phyloP scores from a whole-genome alignment of 2,113 vertebrate species.

The Mustela nigripes region DNA sequence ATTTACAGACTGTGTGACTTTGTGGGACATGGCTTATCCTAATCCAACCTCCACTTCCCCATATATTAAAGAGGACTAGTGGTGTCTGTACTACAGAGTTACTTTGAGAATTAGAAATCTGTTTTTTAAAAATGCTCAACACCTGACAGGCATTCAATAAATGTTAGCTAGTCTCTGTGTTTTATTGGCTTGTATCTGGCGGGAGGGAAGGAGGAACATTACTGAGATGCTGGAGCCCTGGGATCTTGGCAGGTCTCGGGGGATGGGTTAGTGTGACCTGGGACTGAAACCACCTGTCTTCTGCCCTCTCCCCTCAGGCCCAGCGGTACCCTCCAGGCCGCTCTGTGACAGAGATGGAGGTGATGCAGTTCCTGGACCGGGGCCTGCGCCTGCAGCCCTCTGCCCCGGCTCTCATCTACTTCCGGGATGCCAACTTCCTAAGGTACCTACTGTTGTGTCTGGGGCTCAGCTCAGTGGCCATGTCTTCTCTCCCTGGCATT shows the following conservation, averaged over 20 bases:
- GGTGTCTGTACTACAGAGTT: not conserved
- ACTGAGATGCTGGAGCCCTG: not conserved
- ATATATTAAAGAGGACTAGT: not conserved
- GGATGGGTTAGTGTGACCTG: not conserved
- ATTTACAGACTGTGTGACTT: not conserved
- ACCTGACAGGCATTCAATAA: not conserved
- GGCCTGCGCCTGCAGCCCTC: conserved; percentile 9
- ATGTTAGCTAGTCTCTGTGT: not conserved
- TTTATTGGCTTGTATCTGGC: not conserved
- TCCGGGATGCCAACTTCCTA: conserved; percentile 88
- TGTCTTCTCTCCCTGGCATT: not conserved
- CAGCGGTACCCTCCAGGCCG: conserved; percentile 87
- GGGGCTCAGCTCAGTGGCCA: not conserved
- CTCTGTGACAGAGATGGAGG: conserved; percentile 94
- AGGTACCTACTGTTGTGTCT: conserved; percentile 74
- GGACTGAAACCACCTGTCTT: not conserved
- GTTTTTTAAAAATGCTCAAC: not conserved
- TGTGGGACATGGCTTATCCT: not conserved
- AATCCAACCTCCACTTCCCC: not conserved
- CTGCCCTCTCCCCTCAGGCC: conserved; percentile 82
- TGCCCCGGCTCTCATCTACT: conserved; percentile 88
- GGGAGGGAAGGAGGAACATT: not conserved
- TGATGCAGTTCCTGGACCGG: conserved; percentile 90
- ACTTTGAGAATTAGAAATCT: not conserved
- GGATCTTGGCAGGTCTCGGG: not conserved